Conservation (phyloP, 2,888 invertebrate genomes). For the Masnerella sp. region DNA sequence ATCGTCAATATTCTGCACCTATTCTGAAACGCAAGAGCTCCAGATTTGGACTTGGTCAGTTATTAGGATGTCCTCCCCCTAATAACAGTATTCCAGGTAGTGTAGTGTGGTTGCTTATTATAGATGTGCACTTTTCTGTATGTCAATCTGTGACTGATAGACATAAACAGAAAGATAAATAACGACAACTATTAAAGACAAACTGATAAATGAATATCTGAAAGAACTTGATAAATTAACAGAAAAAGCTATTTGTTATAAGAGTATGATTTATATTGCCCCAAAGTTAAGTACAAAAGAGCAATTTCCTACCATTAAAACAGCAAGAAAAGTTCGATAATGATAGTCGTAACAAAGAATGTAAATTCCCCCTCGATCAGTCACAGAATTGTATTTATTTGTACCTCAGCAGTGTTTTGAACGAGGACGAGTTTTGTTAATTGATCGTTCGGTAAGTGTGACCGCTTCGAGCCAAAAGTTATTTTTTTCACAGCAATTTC, state of each 20-base stretch:
- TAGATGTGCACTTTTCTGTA: conserved; percentile 59
- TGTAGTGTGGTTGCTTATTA: conserved; percentile 75
- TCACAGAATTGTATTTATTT: conserved; percentile 52
- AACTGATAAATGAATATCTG: no score
- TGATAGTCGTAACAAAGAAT: no score
- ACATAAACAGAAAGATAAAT: no score
- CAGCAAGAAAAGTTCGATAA: no score
- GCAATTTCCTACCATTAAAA: no score
- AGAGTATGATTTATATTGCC: no score
- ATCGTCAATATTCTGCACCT: conserved; percentile 96
- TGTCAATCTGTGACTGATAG: conserved; percentile 62
- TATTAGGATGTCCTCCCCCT: conserved; percentile 81
- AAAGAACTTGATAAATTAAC: no score
- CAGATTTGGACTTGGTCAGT: conserved; percentile 93
- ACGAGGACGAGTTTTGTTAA: conserved; percentile 53
- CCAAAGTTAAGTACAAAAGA: no score
- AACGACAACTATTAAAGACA: no score
- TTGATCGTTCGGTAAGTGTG: conserved; percentile 55
- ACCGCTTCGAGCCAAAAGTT: conserved; percentile 21
- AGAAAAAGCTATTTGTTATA: no score
- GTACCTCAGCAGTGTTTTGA: conserved; percentile 52
- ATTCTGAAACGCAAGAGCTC: conserved; percentile 95
- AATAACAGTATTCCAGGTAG: conserved; percentile 83
- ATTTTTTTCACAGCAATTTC: no score
- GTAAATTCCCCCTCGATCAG: conserved; percentile 33